Percentiles rank a stretch among this genome's conserved stretches.
Conservation (phyloP, 2,113 vertebrate species). For the Salvelinus alpinus region DNA sequence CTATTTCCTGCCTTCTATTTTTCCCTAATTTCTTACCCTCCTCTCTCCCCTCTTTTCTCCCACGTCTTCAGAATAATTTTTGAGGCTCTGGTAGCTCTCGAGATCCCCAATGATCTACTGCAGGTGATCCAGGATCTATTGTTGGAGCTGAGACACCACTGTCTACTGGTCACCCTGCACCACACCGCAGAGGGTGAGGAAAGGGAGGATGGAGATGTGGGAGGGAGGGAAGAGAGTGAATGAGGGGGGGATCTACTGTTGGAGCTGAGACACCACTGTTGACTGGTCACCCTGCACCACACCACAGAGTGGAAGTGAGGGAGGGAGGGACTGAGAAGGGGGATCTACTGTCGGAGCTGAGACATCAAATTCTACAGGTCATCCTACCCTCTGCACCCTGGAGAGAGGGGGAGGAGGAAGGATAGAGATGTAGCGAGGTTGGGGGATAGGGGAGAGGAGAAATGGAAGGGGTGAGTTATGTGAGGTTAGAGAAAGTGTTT, state of each 20-base stretch:
- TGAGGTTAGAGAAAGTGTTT: conserved; percentile 28
- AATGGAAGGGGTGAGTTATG: not conserved
- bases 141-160: conserved; percentile 88
- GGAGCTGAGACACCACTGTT: conserved; percentile 88
- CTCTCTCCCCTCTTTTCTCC: not conserved
- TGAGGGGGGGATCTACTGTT: conserved; percentile 83
- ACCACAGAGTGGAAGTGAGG: conserved; percentile 82
- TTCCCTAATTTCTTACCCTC: too few relatives aligned
- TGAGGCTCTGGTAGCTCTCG: conserved; percentile 88
- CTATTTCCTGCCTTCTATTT: not conserved
- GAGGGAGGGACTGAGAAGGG: conserved; percentile 22
- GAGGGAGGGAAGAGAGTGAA: not conserved
- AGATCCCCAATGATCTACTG: conserved; percentile 94
- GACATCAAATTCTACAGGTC: conserved; percentile 86
- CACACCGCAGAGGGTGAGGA: conserved; percentile 86
- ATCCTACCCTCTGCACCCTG: conserved; percentile 82
- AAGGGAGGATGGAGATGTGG: too few relatives aligned
- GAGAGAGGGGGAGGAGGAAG: conserved; percentile 73
- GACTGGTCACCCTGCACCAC: conserved; percentile 85
- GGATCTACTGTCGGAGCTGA: conserved; percentile 52
- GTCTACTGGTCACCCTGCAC: conserved; percentile 86
- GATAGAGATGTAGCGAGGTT: not conserved
- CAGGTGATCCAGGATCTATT: conserved; percentile 94
- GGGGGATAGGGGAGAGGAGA: not conserved
- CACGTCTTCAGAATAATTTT: conserved; percentile 78